Evolutionary conservation across 2,888 invertebrate species (phyloP), one percentile per base, ranked within the genome.

Genomic region (Incurvaria masculella): DNA sequence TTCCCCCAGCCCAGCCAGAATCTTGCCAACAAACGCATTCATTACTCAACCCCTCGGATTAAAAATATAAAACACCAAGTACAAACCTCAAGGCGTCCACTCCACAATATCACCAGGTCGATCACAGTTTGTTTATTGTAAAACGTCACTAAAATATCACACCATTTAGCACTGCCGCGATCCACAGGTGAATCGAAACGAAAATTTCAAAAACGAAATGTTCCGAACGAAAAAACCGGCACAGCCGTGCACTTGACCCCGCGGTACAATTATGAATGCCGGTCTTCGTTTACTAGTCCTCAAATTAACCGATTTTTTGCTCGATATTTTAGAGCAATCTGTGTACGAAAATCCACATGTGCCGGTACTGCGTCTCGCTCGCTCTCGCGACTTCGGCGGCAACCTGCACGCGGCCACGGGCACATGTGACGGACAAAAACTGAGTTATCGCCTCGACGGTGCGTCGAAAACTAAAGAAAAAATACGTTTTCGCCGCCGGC

Each of bases 211-310:
- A 46, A 52, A 68, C 66, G 67, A 72, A 62, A 63, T 60, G 62
- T 62, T 63, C 63, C 59, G 57, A 60, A 61, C 59, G n/a, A n/a
- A 69, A 73, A 72, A 71, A 71, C 64, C 60, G 55, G 57, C 33
- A 61, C 64, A 68, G 62, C 66, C 71, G 78, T 74, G 69, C 69
- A 70, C 70, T 67, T 75, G 75, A 76, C 75, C 75, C 76, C 68
- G 73, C 66, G 68, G 71, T 66, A 66, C 67, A 74, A 69, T 73
- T 73, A 76, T 75, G 76, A 78, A 76, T 78, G 78, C 73, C 67
- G 66, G 61, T 60, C 72, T 69, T 62, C 70, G 70, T 72, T 33
- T 70, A 71, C 76, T 78, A 78, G 75, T 73, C 73, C 73, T 70
- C 63, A 65, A 74, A 72, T 75, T 74, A 71, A 68, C 63, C 68